These are phyloP conservation scores for Esox masquinongy DNA, from an alignment of 2,797 vertebrate species.

Conservation along the genomic window DNA sequence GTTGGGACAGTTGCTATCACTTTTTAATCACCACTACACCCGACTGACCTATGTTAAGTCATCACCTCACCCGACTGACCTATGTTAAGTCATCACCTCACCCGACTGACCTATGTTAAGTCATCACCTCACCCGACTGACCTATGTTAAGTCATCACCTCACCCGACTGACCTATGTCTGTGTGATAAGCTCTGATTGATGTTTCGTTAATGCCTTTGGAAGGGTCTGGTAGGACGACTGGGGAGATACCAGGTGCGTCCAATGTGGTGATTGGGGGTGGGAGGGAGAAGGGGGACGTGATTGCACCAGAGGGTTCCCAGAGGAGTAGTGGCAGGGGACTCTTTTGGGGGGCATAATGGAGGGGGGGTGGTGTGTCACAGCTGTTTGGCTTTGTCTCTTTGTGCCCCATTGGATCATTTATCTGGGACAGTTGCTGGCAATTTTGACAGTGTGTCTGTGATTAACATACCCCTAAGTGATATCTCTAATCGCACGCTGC, in stretches of 20 bases:
- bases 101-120: not conserved
- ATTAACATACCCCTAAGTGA: not conserved
- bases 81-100: not conserved
- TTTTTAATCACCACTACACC: not conserved
- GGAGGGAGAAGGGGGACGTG: not conserved
- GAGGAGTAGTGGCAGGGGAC: not conserved
- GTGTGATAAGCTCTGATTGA: not conserved
- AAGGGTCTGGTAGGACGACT: not conserved
- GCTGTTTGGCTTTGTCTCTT: conserved; percentile 9
- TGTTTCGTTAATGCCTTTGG: not conserved
- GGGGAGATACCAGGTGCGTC: conserved; percentile 9
- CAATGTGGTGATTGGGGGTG: not conserved
- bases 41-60: not conserved
- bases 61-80: not conserved
- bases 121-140: not conserved
- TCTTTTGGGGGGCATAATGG: conserved; percentile 1
- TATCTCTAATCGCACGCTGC: not conserved
- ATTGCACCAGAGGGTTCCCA: not conserved
- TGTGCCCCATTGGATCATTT: not conserved
- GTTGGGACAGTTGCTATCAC: not conserved
- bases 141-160: not conserved
- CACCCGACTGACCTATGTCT: not conserved
- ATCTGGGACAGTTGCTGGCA: not conserved
- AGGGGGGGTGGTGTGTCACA: conserved; percentile 3
- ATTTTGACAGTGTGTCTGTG: not conserved